These are phyloP conservation scores for Panthera tigris DNA, from an alignment of 2,113 vertebrate genomes.

Conservation along the genomic window DNA sequence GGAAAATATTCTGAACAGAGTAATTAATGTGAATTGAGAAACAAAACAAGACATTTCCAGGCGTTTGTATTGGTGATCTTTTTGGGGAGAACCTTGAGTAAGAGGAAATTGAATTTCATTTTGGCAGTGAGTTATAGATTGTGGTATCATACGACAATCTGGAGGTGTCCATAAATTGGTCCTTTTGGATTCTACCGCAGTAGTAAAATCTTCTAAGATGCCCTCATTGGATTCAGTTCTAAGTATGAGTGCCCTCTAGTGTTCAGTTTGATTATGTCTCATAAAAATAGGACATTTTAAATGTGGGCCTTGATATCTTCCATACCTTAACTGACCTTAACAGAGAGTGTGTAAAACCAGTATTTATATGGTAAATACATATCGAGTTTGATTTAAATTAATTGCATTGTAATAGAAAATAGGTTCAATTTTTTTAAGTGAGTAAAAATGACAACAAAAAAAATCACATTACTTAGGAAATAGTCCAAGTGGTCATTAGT, in stretches of 20 bases:
- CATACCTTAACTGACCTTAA: neutral
- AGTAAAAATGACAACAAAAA: neutral
- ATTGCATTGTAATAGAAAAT: neutral
- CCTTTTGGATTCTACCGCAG: neutral
- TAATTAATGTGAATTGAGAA: neutral
- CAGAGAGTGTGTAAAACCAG: neutral
- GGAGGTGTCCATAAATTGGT: neutral
- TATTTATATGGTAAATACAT: neutral
- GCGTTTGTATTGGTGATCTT: neutral
- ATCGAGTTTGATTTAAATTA: neutral
- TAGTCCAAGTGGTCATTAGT: neutral
- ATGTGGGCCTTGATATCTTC: neutral
- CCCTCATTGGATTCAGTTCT: neutral
- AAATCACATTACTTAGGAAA: neutral
- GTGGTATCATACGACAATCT: neutral
- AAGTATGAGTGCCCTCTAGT: slow-evolving; percentile 59
- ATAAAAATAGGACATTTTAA: neutral
- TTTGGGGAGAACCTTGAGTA: neutral
- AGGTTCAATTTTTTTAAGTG: neutral
- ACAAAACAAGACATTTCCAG: neutral
- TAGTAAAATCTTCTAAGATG: neutral
- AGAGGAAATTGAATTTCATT: neutral
- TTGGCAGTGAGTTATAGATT: neutral
- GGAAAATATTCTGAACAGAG: neutral
- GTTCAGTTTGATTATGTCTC: slow-evolving; percentile 26